These are phyloP conservation scores for Cirrhinus mrigala DNA, from an alignment of 2,797 vertebrate genomes.

Conservation along the genomic window DNA sequence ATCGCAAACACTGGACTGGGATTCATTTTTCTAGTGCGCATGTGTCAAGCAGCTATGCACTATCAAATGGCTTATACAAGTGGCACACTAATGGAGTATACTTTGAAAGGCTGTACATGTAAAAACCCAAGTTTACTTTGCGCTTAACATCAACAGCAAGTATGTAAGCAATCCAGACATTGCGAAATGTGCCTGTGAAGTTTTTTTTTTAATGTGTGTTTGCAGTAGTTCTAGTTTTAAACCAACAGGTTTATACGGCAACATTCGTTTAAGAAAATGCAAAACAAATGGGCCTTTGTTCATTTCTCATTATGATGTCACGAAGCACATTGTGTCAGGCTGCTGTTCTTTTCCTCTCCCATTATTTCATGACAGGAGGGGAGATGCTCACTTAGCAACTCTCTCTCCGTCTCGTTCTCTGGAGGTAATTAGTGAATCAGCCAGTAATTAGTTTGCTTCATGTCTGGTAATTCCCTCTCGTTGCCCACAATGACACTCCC, in stretches of 20 bases:
- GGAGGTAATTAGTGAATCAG: conserved; percentile 80
- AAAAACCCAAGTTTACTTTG: neutral
- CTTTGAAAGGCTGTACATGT: neutral
- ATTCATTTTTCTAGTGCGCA: neutral
- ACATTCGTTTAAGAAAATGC: conserved; percentile 9
- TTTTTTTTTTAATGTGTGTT: neutral
- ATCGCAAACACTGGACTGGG: neutral
- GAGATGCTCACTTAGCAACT: conserved; percentile 56
- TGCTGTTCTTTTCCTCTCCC: conserved; percentile 27
- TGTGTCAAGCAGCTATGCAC: neutral
- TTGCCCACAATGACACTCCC: conserved; percentile 60
- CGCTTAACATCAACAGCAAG: neutral
- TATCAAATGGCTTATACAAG: too few relatives aligned
- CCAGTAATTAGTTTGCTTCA: conserved; percentile 82
- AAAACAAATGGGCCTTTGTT: conserved; percentile 32
- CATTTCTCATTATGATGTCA: conserved; percentile 47
- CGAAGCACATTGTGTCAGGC: conserved; percentile 31
- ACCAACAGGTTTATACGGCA: conserved; percentile 26
- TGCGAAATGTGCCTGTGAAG: neutral
- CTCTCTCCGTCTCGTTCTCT: conserved; percentile 42
- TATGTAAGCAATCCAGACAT: neutral
- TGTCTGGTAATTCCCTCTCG: conserved; percentile 72
- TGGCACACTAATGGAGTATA: neutral
- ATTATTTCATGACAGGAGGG: conserved; percentile 52
- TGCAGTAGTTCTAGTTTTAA: neutral